Evolutionary conservation across 2,888 invertebrate genomes (phyloP).

Genomic region (Microchrysa polita): DNA sequence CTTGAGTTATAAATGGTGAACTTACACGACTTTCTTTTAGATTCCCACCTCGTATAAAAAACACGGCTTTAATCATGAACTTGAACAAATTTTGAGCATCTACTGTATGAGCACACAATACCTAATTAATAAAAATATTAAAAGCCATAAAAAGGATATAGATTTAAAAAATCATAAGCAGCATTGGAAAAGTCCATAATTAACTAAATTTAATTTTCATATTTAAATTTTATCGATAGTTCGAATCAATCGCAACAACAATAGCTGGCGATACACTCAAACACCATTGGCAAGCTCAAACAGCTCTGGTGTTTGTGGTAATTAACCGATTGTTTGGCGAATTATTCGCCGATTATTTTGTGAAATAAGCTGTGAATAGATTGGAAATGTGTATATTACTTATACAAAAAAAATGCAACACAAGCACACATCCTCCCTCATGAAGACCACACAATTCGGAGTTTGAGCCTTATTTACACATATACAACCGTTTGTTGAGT

Average conservation of each 20-base stretch:
- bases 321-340: conserved; percentile 42
- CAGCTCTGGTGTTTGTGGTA: conserved; percentile 13
- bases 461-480: conserved; percentile 6
- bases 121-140: background rate
- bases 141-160: conserved; percentile 1
- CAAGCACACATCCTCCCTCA: conserved; percentile 16
- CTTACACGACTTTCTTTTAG: no score
- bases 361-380: conserved; percentile 40
- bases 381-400: conserved; percentile 14
- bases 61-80: no score
- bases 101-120: no score
- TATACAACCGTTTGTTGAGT: no score
- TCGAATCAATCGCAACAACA: conserved; percentile 37
- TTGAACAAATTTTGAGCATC: no score
- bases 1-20: no score
- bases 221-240: conserved; percentile 35
- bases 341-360: conserved; percentile 39
- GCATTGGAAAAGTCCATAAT: conserved; percentile 28
- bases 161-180: conserved; percentile 1
- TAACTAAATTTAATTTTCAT: conserved; percentile 42
- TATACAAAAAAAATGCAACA: conserved; percentile 24
- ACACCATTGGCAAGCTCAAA: no score
- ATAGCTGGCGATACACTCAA: no score
- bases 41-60: no score
- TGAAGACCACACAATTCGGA: conserved; percentile 26